Percentiles rank a stretch among this genome's conserved stretches.
These are phyloP conservation scores for Amphimallon solstitiale DNA, from an alignment of 2,888 invertebrate species.

Conservation along the genomic window DNA sequence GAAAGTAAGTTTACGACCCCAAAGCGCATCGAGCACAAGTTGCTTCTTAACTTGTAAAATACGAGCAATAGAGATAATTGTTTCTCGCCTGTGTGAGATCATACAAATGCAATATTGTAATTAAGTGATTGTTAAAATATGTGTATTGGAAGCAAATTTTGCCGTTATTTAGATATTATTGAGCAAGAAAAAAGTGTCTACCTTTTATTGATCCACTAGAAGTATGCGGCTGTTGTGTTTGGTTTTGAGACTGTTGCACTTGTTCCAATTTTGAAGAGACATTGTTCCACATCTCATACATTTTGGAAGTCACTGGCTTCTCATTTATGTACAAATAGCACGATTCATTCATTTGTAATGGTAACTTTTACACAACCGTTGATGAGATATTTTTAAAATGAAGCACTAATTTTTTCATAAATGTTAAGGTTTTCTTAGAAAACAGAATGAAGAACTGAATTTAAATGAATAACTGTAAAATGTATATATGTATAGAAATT, in stretches of 20 bases:
- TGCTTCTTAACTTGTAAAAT: too few relatives aligned
- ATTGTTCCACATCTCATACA: conserved; percentile 87
- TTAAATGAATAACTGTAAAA: background rate
- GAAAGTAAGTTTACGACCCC: too few relatives aligned
- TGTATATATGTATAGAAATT: background rate
- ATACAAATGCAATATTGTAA: background rate
- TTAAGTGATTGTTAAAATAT: too few relatives aligned
- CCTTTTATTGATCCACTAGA: conserved; percentile 87
- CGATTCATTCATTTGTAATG: conserved; percentile 31
- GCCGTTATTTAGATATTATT: background rate
- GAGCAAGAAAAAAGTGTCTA: conserved; percentile 56
- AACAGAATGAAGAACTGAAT: conserved; percentile 1
- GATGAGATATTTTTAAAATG: conserved; percentile 8
- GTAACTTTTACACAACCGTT: conserved; percentile 28
- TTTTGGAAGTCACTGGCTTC: conserved; percentile 62
- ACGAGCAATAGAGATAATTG: too few relatives aligned
- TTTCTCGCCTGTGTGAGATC: background rate
- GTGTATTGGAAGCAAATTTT: too few relatives aligned
- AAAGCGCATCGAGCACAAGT: too few relatives aligned
- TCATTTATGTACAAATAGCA: conserved; percentile 28
- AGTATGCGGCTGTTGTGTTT: conserved; percentile 77
- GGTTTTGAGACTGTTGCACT: conserved; percentile 72
- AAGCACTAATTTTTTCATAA: conserved; percentile 7
- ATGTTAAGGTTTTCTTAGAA: background rate
- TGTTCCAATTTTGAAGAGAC: conserved; percentile 79